phyloP scores from a whole-genome alignment of 2,113 vertebrate genomes.

The Microcebus tavaratra region DNA sequence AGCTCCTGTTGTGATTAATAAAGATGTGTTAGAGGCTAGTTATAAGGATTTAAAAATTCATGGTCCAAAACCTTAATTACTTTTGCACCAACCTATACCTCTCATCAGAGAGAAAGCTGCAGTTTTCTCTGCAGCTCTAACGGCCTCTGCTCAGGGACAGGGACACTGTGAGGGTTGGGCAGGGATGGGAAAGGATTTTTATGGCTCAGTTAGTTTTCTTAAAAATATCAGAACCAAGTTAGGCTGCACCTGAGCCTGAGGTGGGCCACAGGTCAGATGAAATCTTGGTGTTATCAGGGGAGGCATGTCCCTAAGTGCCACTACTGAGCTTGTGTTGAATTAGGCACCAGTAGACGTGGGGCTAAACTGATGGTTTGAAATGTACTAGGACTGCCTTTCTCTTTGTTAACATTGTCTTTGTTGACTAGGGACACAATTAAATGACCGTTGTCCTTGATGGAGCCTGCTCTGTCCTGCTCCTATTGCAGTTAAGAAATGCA shows the following conservation, averaged over 20 bases:
- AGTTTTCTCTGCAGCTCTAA: background rate
- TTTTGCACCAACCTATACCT: background rate
- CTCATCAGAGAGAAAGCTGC: background rate
- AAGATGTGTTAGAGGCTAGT: too few species aligned
- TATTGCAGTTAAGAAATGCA: background rate
- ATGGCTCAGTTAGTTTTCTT: background rate
- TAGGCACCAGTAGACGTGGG: background rate
- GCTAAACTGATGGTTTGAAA: background rate
- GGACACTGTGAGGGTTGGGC: accelerated
- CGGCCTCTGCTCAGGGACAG: background rate
- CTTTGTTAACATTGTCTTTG: background rate
- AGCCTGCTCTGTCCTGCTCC: background rate
- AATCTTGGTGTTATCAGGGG: background rate
- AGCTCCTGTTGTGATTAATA: too few species aligned
- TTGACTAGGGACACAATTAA: background rate
- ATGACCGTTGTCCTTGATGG: background rate
- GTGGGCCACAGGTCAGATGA: background rate
- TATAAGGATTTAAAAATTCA: too few species aligned
- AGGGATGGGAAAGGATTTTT: background rate
- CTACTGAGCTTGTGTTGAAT: background rate
- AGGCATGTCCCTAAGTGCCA: background rate
- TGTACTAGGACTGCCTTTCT: background rate
- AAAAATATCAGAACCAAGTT: background rate
- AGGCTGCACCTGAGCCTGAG: background rate
- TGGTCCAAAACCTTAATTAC: too few species aligned